Evolutionary conservation across 1,140 invertebrate species (phyloP).

Genomic region (Pseudomyrmex cubaensis): DNA sequence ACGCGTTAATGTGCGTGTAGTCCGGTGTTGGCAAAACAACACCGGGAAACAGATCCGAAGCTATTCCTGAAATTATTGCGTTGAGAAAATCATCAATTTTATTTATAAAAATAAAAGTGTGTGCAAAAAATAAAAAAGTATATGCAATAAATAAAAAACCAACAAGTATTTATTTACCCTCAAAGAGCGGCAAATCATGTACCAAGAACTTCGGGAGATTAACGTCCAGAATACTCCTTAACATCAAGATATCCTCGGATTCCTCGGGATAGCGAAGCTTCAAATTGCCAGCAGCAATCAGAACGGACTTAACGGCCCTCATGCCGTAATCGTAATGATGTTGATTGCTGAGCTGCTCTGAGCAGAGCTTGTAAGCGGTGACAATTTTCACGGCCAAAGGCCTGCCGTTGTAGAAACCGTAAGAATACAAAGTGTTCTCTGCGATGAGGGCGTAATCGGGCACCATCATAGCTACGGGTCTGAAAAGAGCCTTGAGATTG

Average conservation of each 20-base stretch:
- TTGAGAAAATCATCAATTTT: conserved; percentile 83
- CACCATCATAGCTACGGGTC: conserved; percentile 99
- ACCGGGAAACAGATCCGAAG: conserved; percentile 96
- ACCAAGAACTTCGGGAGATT: conserved; percentile 97
- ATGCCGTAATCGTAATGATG: conserved; percentile 98
- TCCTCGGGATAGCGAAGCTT: conserved; percentile 95
- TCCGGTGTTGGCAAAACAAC: conserved; percentile 91
- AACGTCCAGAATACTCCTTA: conserved; percentile 96
- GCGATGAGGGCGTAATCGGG: conserved; percentile 98
- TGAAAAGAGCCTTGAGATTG: conserved; percentile 97
- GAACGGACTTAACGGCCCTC: conserved; percentile 95
- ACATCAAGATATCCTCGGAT: conserved; percentile 92
- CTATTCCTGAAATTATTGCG: conserved; percentile 86
- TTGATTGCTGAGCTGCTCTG: conserved; percentile 97
- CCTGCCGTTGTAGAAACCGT: conserved; percentile 96
- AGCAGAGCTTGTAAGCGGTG: conserved; percentile 96
- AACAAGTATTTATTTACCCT: conserved; percentile 80
- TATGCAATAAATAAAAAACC: neutral
- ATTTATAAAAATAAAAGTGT: conserved; percentile 26
- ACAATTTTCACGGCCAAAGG: conserved; percentile 97
- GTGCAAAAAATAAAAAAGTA: too few species aligned
- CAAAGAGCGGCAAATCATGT: conserved; percentile 94
- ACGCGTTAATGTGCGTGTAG: conserved; percentile 86
- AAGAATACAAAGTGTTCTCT: conserved; percentile 97
- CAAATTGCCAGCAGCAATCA: conserved; percentile 95